A percentile compares a stretch with the other conserved stretches of the same genome.
These are phyloP conservation scores for Thaumetopoea pityocampa DNA, from an alignment of 1,140 invertebrate species.

Conservation along the genomic window DNA sequence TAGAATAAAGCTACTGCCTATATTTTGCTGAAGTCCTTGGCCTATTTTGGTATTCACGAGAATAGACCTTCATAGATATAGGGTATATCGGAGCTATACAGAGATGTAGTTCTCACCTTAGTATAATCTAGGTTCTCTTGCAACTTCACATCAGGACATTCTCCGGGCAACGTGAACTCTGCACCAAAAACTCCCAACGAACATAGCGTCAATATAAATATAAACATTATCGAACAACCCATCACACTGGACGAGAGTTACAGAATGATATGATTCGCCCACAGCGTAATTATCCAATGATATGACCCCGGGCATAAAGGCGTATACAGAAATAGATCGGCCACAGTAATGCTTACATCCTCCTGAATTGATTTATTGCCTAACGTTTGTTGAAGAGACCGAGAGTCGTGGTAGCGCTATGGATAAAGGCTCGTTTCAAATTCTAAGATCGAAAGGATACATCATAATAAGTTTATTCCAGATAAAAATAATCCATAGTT, in stretches of 20 bases:
- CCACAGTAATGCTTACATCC: constrained; percentile 14
- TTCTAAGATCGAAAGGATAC: too few relatives aligned
- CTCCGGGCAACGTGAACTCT: constrained; percentile 47
- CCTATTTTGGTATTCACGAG: too few relatives aligned
- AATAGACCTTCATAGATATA: background rate
- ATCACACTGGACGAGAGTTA: constrained; percentile 19
- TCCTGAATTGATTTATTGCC: constrained; percentile 3
- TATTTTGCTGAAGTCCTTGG: too few relatives aligned
- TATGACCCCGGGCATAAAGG: constrained; percentile 31
- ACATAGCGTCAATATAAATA: constrained; percentile 26
- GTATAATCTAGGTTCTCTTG: constrained; percentile 36
- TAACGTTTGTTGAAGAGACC: constrained; percentile 6
- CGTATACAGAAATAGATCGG: constrained; percentile 36
- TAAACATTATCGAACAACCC: constrained; percentile 32
- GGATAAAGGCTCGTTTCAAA: too few relatives aligned
- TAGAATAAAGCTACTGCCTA: too few relatives aligned
- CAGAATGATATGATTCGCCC: constrained; percentile 36
- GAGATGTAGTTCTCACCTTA: too few relatives aligned
- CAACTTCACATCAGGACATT: constrained; percentile 32
- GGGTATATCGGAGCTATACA: too few relatives aligned
- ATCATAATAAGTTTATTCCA: too few relatives aligned
- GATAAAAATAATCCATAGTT: too few relatives aligned
- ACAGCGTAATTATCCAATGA: constrained; percentile 60
- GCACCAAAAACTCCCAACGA: constrained; percentile 21
- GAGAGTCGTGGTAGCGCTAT: too few relatives aligned